phyloP scores from a whole-genome alignment of 2,888 invertebrate species.

The Prosapia bicincta region DNA sequence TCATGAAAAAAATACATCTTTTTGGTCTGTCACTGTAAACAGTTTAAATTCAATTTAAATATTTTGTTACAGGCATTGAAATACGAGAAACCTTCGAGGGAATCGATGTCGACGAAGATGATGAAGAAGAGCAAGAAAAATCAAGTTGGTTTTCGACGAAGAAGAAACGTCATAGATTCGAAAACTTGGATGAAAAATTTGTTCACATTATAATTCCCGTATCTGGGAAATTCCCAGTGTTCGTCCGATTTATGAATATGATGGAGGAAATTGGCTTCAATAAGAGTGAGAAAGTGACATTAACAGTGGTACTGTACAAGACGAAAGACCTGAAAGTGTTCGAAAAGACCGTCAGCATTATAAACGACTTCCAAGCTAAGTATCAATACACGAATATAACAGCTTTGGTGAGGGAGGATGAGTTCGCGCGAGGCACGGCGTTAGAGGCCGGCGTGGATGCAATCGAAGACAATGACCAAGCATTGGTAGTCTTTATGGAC shows the following conservation, averaged over 20 bases:
- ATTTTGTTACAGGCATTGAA: constrained; percentile 56
- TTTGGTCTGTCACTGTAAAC: too few relatives aligned
- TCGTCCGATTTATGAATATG: constrained; percentile 77
- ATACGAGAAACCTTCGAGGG: constrained; percentile 58
- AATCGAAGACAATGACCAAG: constrained; percentile 46
- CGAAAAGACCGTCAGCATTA: constrained; percentile 53
- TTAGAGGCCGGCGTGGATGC: constrained; percentile 62
- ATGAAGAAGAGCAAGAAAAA: not conserved
- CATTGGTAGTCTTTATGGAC: constrained; percentile 88
- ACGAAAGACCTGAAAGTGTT: constrained; percentile 53
- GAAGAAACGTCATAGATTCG: not conserved
- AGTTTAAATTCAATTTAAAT: too few relatives aligned
- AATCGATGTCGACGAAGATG: not conserved
- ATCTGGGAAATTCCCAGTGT: constrained; percentile 75
- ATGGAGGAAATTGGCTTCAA: constrained; percentile 63
- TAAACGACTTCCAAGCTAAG: constrained; percentile 55
- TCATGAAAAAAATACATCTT: too few relatives aligned
- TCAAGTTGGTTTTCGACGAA: not conserved
- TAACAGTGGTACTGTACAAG: constrained; percentile 69
- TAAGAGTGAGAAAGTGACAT: constrained; percentile 42
- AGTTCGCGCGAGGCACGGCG: constrained; percentile 80
- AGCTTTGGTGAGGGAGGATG: constrained; percentile 47
- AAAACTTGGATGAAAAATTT: constrained; percentile 43
- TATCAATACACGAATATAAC: constrained; percentile 54
- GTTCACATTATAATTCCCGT: constrained; percentile 84